Conservation (phyloP, 2,113 vertebrate genomes). For the Nesospiza acunhae region DNA sequence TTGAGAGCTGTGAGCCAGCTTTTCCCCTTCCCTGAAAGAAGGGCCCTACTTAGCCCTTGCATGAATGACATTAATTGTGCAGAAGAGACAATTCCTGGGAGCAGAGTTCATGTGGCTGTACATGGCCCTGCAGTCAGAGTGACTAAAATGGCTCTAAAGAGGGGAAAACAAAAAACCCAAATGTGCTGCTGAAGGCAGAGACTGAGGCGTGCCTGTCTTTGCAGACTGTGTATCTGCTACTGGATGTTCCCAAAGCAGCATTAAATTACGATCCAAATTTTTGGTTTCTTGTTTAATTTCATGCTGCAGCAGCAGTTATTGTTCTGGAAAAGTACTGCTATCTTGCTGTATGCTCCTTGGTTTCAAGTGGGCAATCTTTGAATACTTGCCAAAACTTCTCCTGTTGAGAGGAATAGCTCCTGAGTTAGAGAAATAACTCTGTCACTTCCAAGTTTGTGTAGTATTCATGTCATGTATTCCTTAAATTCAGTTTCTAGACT, state of each 20-base stretch:
- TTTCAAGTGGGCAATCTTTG: not conserved
- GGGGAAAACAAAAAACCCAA: not conserved
- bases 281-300: not conserved
- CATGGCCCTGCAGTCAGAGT: not conserved
- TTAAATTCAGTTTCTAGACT: not conserved
- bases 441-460: not conserved
- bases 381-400: not conserved
- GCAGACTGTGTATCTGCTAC: not conserved
- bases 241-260: not conserved
- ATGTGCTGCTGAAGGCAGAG: not conserved
- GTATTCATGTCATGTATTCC: not conserved
- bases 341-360: not conserved
- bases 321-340: not conserved
- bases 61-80: not conserved
- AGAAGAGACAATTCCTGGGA: not conserved
- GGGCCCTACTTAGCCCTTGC: not conserved
- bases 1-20: not conserved
- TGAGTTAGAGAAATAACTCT: not conserved
- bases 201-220: not conserved
- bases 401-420: not conserved
- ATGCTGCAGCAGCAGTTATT: not conserved
- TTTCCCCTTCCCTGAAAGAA: not conserved
- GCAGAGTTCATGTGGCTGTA: not conserved
- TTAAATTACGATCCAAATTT: not conserved
- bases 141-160: not conserved